Evolutionary conservation across 2,797 vertebrate species (phyloP).

Genomic region (Megalops cyprinoides): DNA sequence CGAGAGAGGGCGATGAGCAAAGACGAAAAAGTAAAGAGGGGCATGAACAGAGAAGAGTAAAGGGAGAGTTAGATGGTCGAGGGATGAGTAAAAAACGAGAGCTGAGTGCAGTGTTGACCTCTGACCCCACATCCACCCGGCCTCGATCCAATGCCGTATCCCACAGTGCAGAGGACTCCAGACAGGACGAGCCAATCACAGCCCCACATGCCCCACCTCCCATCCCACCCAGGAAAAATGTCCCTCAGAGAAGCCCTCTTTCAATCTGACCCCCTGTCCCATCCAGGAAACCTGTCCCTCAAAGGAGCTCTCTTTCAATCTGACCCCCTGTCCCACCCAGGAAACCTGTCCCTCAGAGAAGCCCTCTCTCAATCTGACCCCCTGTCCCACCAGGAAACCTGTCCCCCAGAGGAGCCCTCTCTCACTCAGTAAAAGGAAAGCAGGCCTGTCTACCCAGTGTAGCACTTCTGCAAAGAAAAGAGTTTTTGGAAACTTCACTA

Average conservation of each 20-base stretch:
- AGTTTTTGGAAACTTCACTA: neutral
- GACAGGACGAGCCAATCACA: neutral
- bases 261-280: neutral
- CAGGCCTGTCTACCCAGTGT: neutral
- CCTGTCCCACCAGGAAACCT: too few relatives aligned
- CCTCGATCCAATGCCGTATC: slow-evolving; percentile 1
- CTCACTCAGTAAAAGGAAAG: too few relatives aligned
- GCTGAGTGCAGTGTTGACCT: neutral
- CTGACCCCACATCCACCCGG: neutral
- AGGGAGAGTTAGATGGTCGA: neutral
- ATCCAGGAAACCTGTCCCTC: too few relatives aligned
- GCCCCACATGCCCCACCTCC: neutral
- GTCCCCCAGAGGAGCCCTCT: too few relatives aligned
- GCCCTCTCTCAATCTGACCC: too few relatives aligned
- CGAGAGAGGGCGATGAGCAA: neutral
- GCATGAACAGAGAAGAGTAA: too few relatives aligned
- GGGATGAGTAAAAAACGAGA: neutral
- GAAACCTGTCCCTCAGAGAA: too few relatives aligned
- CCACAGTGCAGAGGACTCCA: neutral
- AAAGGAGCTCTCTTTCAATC: too few relatives aligned
- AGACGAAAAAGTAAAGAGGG: neutral
- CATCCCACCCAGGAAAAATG: neutral
- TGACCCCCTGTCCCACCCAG: too few relatives aligned
- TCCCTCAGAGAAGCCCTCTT: neutral
- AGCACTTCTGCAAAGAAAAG: too few relatives aligned